Evolutionary conservation across 2,113 vertebrate genomes (phyloP).

Genomic region (Tachysurus vachellii): DNA sequence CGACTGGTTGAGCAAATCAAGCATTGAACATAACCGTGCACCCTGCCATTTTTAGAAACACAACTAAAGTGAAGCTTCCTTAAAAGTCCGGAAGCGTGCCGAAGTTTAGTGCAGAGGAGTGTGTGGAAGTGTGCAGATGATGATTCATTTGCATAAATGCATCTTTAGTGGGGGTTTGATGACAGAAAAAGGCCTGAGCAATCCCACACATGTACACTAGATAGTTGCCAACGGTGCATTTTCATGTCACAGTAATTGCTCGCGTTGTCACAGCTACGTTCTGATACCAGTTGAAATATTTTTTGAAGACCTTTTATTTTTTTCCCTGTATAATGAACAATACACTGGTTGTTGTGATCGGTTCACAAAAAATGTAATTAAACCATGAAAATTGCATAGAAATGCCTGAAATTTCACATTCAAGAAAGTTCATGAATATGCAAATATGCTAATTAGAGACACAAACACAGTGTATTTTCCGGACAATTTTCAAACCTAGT

Average conservation of each 20-base stretch:
- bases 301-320: not conserved
- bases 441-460: not conserved
- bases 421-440: not conserved
- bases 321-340: not conserved
- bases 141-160: not conserved
- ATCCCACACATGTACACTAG: not conserved
- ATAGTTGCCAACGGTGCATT: not conserved
- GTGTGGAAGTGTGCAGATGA: not conserved
- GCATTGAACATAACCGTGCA: conserved; percentile 59
- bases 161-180: not conserved
- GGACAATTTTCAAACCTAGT: too few relatives aligned
- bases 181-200: not conserved
- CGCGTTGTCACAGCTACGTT: not conserved
- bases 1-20: conserved; percentile 57
- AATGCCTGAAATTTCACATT: not conserved
- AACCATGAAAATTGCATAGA: not conserved
- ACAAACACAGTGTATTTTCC: not conserved
- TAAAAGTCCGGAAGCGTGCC: not conserved
- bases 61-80: not conserved
- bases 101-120: not conserved
- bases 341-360: not conserved
- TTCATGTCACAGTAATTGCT: not conserved
- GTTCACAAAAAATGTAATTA: not conserved
- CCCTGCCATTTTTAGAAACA: conserved; percentile 44
- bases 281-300: not conserved